phyloP scores from a whole-genome alignment of 2,797 vertebrate species.

The Hippoglossus hippoglossus region DNA sequence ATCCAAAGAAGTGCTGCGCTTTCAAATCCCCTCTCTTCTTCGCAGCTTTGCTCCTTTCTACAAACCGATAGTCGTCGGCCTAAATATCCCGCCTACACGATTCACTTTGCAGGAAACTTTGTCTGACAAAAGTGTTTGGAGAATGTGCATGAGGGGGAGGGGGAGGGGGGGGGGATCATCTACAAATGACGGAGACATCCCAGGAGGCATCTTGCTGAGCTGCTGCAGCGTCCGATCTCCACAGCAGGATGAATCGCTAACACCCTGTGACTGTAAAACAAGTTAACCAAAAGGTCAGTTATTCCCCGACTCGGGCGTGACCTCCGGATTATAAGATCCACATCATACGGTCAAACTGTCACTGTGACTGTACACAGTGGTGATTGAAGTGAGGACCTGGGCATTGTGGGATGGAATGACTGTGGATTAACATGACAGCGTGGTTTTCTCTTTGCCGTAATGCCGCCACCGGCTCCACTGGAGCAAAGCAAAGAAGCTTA shows the following conservation, averaged over 20 bases:
- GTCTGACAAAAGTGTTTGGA: conserved; percentile 51
- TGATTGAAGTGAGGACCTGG: conserved; percentile 60
- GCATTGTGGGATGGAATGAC: conserved; percentile 62
- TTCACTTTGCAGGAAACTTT: conserved; percentile 50
- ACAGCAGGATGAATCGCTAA: background rate
- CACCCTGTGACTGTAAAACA: background rate
- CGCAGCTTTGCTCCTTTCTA: conserved; percentile 47
- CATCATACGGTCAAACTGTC: conserved; percentile 35
- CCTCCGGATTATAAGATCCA: conserved; percentile 31
- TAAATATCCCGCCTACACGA: conserved; percentile 60
- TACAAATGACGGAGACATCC: conserved; percentile 28
- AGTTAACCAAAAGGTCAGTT: conserved; percentile 4
- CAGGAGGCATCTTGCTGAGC: conserved; percentile 18
- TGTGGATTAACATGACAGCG: conserved; percentile 67
- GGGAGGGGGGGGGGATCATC: conserved; percentile 11
- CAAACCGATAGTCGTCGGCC: conserved; percentile 53
- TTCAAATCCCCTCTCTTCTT: conserved; percentile 74
- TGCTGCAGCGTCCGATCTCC: background rate
- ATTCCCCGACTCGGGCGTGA: conserved; percentile 21
- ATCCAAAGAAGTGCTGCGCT: conserved; percentile 74
- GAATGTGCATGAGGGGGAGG: conserved; percentile 13
- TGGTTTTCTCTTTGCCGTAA: conserved; percentile 42
- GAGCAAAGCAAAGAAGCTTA: conserved; percentile 73
- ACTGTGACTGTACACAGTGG: conserved; percentile 11
- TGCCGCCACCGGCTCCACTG: conserved; percentile 36